Base-by-base conservation (phyloP, 1,140 invertebrate species). In the Diorhabda sublineata region DNA sequence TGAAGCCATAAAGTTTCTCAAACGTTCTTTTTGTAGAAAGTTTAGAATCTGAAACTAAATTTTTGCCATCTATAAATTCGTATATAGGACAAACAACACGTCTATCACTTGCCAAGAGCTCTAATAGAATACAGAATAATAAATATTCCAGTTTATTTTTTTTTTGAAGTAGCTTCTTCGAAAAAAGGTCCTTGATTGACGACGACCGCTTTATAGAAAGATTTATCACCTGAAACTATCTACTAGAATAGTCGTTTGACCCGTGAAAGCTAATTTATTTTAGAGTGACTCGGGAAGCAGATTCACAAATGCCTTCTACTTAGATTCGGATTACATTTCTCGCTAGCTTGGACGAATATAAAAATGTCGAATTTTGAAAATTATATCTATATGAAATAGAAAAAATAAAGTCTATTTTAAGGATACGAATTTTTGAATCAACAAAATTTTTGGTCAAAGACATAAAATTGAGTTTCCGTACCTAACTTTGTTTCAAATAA, bases 211-310 rank as follows among this genome's bases (percentile, higher is more conserved):
- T 52, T 52, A 52, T n/a, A n/a, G 47, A 52, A 52, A 52, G 47
- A 52, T 52, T 52, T 52, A 52, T 52, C 47, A 52, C 47, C 47
- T 52, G 47, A 52, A 52, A 52, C 47, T 52, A 52, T 52, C 47
- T 52, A 52, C 47, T 52, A 52, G 47, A 52, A 8, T 52, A 6
- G 47, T 52, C 47, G 47, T 52, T 52, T 52, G 47, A 52, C 47
- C 47, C 47, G 47, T 52, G n/a, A n/a, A 52, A 52, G 47, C 47
- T n/a, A 52, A 52, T 52, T 52, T 52, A 52, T 52, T 52, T 52
- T 52, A 52, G 47, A 52, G 47, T 52, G 3, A 52, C 47, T 52
- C 47, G 47, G 3, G 3, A 52, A 52, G 4, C 47, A 52, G 47
- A 52, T 52, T 52, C n/a, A 52, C 47, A 52, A 52, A 52, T 52